Conservation (phyloP, 92 coral and sea anemone genomes). For the Zoanthus sansibaricus region DNA sequence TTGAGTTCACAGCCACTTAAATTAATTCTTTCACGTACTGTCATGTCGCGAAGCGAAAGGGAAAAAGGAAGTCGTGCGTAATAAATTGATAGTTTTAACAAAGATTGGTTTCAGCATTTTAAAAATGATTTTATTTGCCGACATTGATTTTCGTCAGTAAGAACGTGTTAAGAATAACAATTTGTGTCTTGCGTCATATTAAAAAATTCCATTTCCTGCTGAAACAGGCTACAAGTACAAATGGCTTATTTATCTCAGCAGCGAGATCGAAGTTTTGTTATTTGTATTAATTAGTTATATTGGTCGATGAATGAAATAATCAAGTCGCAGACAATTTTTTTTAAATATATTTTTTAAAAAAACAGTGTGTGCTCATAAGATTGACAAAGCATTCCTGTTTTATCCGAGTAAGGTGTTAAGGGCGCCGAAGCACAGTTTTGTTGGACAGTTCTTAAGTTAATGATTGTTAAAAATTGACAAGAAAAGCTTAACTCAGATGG, state of each 20-base stretch:
- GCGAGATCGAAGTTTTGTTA: too few relatives aligned
- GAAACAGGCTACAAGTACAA: background rate
- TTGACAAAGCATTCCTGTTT: background rate
- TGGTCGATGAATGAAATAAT: background rate
- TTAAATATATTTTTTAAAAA: background rate
- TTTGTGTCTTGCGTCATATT: conserved; percentile 10
- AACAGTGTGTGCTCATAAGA: background rate
- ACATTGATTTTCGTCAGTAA: conserved; percentile 8
- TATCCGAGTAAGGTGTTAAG: background rate
- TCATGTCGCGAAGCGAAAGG: background rate
- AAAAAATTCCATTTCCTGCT: background rate
- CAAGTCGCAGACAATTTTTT: background rate
- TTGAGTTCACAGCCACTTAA: background rate
- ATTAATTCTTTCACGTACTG: background rate
- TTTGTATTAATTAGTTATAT: background rate
- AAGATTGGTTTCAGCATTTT: conserved; percentile 6
- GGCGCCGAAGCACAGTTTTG: too few relatives aligned
- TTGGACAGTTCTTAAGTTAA: background rate
- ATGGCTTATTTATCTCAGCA: too few relatives aligned
- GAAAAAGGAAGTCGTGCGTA: background rate
- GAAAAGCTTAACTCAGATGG: background rate
- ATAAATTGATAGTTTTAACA: background rate
- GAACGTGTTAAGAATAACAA: conserved; percentile 30
- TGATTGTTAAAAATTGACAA: background rate
- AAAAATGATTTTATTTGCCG: background rate